Evolutionary conservation across 2,797 vertebrate species (phyloP).

Genomic region (Capromys pilorides): DNA sequence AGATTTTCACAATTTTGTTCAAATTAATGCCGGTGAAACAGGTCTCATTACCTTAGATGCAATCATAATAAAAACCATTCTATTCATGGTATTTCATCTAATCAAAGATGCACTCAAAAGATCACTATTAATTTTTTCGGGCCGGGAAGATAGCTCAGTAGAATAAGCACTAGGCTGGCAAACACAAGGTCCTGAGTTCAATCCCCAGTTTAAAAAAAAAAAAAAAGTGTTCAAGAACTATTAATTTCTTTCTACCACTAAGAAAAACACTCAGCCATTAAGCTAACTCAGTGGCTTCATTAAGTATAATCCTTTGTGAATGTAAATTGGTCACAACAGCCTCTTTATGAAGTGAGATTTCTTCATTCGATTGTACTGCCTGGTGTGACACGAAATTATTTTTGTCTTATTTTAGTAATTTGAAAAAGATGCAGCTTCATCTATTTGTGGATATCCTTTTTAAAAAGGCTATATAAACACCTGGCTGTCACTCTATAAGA

Average conservation of each 20-base stretch:
- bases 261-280: constrained; percentile 63
- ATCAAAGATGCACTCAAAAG: not conserved
- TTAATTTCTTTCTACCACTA: constrained; percentile 29
- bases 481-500: constrained; percentile 13
- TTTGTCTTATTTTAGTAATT: constrained; percentile 7
- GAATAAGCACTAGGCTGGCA: too few relatives aligned
- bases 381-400: constrained; percentile 19
- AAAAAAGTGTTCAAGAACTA: too few relatives aligned
- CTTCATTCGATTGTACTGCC: not conserved
- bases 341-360: constrained; percentile 43
- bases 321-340: not conserved
- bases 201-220: too few relatives aligned
- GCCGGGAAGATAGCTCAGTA: too few relatives aligned
- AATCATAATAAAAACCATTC: constrained; percentile 26
- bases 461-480: not conserved
- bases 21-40: constrained; percentile 5
- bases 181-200: too few relatives aligned
- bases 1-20: constrained; percentile 4
- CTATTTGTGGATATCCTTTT: not conserved
- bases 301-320: constrained; percentile 32
- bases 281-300: constrained; percentile 56
- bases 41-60: not conserved
- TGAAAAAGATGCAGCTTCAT: constrained; percentile 9
- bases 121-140: constrained; percentile 39
- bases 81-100: not conserved